These are phyloP conservation scores for Athalia cordata DNA, from an alignment of 2,888 invertebrate species.

Conservation along the genomic window DNA sequence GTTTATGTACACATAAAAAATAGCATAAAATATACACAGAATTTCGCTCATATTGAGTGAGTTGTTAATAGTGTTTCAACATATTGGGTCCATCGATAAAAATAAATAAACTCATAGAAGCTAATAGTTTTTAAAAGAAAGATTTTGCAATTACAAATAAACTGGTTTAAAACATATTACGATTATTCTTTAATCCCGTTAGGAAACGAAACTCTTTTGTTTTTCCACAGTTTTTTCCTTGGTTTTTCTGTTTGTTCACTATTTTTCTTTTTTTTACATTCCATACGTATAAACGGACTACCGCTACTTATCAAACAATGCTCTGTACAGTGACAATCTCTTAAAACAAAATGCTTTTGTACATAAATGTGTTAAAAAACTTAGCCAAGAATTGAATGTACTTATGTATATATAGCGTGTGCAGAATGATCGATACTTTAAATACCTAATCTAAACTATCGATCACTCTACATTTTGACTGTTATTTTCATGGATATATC, in stretches of 20 bases:
- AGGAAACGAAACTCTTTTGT: slow-evolving; percentile 11
- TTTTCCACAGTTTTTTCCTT: neutral
- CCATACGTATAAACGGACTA: slow-evolving; percentile 52
- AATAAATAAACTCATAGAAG: slow-evolving; percentile 11
- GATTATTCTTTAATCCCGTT: neutral
- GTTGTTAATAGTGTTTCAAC: neutral
- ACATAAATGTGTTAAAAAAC: slow-evolving; percentile 25
- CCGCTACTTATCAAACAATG: slow-evolving; percentile 55
- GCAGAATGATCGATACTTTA: slow-evolving; percentile 32
- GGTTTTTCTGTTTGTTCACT: slow-evolving; percentile 41
- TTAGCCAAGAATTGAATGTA: slow-evolving; percentile 28
- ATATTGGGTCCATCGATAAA: slow-evolving; percentile 8
- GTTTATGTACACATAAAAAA: slow-evolving; percentile 25
- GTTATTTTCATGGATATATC: slow-evolving; percentile 18
- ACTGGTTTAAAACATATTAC: slow-evolving; percentile 23
- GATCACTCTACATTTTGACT: slow-evolving; percentile 24
- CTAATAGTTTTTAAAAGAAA: neutral
- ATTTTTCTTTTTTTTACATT: slow-evolving; percentile 48
- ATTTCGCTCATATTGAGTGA: slow-evolving; percentile 9
- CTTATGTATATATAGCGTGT: slow-evolving; percentile 22
- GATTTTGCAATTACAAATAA: slow-evolving; percentile 16
- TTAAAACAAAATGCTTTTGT: slow-evolving; percentile 42
- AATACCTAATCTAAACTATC: slow-evolving; percentile 28
- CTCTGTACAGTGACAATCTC: slow-evolving; percentile 57
- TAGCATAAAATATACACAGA: slow-evolving; percentile 37